These are phyloP conservation scores for Crypturellus undulatus DNA, from an alignment of 2,113 vertebrate genomes.

Conservation along the genomic window DNA sequence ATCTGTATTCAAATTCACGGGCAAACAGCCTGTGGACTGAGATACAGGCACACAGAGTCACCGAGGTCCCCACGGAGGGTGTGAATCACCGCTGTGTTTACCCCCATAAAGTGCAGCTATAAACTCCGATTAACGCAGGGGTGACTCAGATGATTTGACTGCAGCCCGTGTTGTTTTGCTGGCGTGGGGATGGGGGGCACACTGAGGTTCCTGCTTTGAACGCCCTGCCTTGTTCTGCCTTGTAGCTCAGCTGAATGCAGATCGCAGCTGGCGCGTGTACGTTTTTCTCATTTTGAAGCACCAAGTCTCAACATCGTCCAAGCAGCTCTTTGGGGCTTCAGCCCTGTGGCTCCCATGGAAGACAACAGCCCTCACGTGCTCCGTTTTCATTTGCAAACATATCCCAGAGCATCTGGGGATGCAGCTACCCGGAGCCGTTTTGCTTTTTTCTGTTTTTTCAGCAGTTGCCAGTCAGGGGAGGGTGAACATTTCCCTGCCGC, in stretches of 20 bases:
- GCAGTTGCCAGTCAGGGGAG: neutral
- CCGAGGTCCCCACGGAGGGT: neutral
- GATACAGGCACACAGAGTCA: neutral
- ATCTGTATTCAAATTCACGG: slow-evolving; percentile 13
- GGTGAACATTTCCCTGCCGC: neutral
- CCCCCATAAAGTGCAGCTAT: neutral
- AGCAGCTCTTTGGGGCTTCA: neutral
- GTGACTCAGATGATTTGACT: neutral
- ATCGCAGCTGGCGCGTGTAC: fast-evolving
- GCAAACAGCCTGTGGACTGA: slow-evolving; percentile 17
- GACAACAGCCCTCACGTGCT: neutral
- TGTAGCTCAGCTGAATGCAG: neutral
- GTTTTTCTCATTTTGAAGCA: neutral
- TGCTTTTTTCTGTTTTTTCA: neutral
- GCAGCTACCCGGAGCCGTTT: neutral
- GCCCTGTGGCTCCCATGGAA: neutral
- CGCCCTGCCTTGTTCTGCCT: neutral
- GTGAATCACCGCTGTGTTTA: neutral
- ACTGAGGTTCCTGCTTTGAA: neutral
- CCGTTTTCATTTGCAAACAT: neutral
- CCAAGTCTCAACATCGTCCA: neutral
- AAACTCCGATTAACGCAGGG: neutral
- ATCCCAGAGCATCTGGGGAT: neutral
- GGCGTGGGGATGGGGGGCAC: neutral
- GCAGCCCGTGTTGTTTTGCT: neutral